Evolutionary conservation across 2,797 vertebrate genomes (phyloP).

Genomic region (Ara ararauna): DNA sequence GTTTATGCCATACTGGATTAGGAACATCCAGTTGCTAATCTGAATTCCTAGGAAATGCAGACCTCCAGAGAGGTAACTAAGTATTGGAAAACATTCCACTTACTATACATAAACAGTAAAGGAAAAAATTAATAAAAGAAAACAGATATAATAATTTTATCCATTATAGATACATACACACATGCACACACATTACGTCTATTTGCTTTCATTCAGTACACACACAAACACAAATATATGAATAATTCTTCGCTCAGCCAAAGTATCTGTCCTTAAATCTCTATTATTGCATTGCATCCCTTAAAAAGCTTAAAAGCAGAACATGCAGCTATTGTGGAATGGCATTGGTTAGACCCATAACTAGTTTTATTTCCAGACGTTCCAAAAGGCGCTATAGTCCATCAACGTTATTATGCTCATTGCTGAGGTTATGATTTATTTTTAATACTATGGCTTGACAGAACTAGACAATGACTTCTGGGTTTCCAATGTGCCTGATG

Average conservation of each 20-base stretch:
- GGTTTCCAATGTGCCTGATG: background rate
- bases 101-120: background rate
- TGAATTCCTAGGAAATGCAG: background rate
- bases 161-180: background rate
- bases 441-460: background rate
- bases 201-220: background rate
- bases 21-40: background rate
- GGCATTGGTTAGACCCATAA: background rate
- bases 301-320: background rate
- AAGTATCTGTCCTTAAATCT: background rate
- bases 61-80: background rate
- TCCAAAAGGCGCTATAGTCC: background rate
- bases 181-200: background rate
- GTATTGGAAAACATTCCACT: background rate
- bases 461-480: background rate
- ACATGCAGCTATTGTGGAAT: background rate
- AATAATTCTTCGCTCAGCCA: background rate
- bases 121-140: background rate
- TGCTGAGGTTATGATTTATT: background rate
- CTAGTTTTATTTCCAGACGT: background rate
- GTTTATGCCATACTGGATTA: background rate
- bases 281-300: background rate
- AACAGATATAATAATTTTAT: background rate
- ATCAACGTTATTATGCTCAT: background rate
- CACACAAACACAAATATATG: background rate